Conservation (phyloP, 2,113 vertebrate genomes). For the Leiothrix lutea region DNA sequence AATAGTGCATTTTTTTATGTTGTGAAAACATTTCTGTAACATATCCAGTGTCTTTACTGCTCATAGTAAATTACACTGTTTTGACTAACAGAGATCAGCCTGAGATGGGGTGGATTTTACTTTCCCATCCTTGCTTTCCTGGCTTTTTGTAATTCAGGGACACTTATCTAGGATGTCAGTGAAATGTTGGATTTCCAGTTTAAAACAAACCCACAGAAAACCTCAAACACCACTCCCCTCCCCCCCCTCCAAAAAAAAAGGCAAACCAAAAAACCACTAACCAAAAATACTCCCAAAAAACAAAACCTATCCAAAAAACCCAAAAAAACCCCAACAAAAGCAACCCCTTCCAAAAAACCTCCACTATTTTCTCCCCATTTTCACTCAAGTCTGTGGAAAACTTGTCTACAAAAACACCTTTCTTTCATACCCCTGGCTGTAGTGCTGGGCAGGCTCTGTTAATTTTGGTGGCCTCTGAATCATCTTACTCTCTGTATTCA, state of each 20-base stretch:
- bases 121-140: neutral
- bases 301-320: too few species aligned
- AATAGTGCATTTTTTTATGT: neutral
- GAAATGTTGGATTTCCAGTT: neutral
- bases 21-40: neutral
- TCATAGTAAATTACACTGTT: neutral
- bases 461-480: neutral
- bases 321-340: too few species aligned
- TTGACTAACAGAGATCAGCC: neutral
- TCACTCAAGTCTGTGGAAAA: neutral
- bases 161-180: neutral
- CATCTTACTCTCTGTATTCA: neutral
- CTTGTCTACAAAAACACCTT: neutral
- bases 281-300: neutral
- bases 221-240: accelerated
- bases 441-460: neutral
- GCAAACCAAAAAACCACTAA: too few species aligned
- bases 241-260: too few species aligned
- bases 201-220: neutral
- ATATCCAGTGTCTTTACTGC: neutral
- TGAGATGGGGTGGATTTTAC: neutral
- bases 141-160: neutral
- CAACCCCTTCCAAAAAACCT: too few species aligned
- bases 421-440: neutral
- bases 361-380: neutral